phyloP scores from a whole-genome alignment of 2,113 vertebrate species.

The Australoheros scitulus region DNA sequence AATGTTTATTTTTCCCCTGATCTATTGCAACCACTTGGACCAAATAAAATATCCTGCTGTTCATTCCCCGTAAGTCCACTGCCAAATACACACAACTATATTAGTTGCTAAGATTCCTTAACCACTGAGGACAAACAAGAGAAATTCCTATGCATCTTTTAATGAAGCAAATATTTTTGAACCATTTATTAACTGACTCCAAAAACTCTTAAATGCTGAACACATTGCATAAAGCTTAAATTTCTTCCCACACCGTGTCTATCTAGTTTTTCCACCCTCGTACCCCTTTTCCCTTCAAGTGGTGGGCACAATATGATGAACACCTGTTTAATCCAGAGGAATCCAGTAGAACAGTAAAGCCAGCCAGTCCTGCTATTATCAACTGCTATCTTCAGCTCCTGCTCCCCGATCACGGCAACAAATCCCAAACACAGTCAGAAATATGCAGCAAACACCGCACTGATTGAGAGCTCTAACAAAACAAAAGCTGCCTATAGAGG shows the following conservation, averaged over 20 bases:
- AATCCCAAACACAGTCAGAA: constrained; percentile 35
- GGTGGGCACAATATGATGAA: not conserved
- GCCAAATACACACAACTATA: not conserved
- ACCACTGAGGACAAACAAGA: not conserved
- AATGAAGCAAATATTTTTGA: not conserved
- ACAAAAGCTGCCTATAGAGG: not conserved
- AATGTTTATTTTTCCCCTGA: not conserved
- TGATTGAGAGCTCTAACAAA: not conserved
- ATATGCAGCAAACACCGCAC: not conserved
- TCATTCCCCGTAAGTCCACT: not conserved
- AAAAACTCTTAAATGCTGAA: not conserved
- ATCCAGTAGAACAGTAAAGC: constrained; percentile 21
- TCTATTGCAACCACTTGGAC: not conserved
- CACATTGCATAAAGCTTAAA: not conserved
- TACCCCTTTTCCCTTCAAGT: constrained; percentile 3
- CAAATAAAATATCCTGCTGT: not conserved
- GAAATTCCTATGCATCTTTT: not conserved
- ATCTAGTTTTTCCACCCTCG: not conserved
- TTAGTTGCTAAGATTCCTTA: not conserved
- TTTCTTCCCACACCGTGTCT: not conserved
- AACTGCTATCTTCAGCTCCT: constrained; percentile 32
- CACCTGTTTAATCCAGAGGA: constrained; percentile 26
- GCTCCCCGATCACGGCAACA: constrained; percentile 20
- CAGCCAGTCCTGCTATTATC: constrained; percentile 39
- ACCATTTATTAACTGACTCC: not conserved